Evolutionary conservation across 2,113 vertebrate species (phyloP), one percentile per base, ranked within the genome.

Genomic region (Psammodynastes pulverulentus): DNA sequence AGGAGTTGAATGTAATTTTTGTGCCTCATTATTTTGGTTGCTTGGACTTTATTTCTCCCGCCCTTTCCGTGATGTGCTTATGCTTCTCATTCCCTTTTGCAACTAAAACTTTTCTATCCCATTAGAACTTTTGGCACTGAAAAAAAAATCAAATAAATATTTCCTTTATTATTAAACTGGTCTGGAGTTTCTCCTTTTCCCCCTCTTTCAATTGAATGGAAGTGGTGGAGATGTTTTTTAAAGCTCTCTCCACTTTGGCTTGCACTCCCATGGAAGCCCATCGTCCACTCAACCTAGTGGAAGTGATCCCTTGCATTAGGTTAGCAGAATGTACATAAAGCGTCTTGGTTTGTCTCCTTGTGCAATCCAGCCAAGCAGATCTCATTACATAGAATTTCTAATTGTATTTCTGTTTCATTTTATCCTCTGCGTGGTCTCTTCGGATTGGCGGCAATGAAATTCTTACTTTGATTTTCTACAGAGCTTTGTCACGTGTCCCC

Each of bases 91-190:
- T 95, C 79, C 84, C 58, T 15, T 93, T 95, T 95, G 79, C 94
- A 93, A 94, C 91, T 96, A 87, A 51, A 51, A 54, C 43, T 91
- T 21, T 92, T 95, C 26, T 39, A 94, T 46, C 54, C 94, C 92
- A 86, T 92, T 95, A 96, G 95, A 96, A 94, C 45, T 89, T 93
- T 95, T 94, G 91, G 93, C 94, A 89, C 93, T 89, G 56, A 62
- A n/a, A 90, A 93, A 56, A 52, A 79, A 67, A 84, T 97, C 91
- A 91, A 98, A 97, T 98, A 97, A 97, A 98, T 51, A 56, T 89
- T 94, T 93, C 92, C 93, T 92, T 95, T 91, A 21, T 23, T 48
- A 87, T 26, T 90, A 54, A 29, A 91, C 67, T 0, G 0, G 87
- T 49, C 46, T 12, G 15, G 26, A 56, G 29, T 34, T 79, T 43